phyloP scores from a whole-genome alignment of 1,140 invertebrate genomes.

The Zaprionus tsacasi region DNA sequence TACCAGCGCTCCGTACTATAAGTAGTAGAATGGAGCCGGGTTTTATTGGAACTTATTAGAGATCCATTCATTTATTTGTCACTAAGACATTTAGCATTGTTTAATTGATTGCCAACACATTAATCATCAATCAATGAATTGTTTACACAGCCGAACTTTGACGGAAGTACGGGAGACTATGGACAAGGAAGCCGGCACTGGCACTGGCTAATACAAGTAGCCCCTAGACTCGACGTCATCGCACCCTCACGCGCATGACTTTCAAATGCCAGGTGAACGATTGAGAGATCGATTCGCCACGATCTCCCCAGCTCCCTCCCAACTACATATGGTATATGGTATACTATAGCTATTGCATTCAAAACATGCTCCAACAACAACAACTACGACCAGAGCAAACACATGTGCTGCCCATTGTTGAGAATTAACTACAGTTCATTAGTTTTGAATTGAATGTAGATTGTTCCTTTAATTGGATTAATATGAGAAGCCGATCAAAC shows the following conservation, averaged over 20 bases:
- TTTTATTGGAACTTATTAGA: conserved; percentile 22
- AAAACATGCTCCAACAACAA: conserved; percentile 36
- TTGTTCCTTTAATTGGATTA: conserved; percentile 83
- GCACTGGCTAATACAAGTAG: conserved; percentile 44
- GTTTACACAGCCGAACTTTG: conserved; percentile 61
- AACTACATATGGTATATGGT: too few species aligned
- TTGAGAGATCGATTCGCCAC: conserved; percentile 42
- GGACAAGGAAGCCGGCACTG: conserved; percentile 57
- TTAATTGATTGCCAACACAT: conserved; percentile 66
- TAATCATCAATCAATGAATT: conserved; percentile 79
- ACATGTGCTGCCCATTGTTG: conserved; percentile 68
- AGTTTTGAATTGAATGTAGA: conserved; percentile 82
- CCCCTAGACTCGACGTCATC: conserved; percentile 28
- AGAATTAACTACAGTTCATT: conserved; percentile 80
- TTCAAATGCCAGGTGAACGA: conserved; percentile 58
- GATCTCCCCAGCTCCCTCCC: conserved; percentile 13
- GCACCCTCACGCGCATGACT: conserved; percentile 41
- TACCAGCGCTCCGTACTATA: conserved; percentile 51
- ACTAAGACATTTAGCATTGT: conserved; percentile 58
- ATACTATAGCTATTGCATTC: conserved; percentile 59
- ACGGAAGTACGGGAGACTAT: conserved; percentile 61
- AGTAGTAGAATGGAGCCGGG: conserved; percentile 16
- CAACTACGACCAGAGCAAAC: conserved; percentile 50
- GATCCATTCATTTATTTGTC: conserved; percentile 57
- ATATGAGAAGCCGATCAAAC: conserved; percentile 60